These are phyloP conservation scores for Eulemur rubriventer DNA, from an alignment of 2,797 vertebrate species.

Conservation along the genomic window DNA sequence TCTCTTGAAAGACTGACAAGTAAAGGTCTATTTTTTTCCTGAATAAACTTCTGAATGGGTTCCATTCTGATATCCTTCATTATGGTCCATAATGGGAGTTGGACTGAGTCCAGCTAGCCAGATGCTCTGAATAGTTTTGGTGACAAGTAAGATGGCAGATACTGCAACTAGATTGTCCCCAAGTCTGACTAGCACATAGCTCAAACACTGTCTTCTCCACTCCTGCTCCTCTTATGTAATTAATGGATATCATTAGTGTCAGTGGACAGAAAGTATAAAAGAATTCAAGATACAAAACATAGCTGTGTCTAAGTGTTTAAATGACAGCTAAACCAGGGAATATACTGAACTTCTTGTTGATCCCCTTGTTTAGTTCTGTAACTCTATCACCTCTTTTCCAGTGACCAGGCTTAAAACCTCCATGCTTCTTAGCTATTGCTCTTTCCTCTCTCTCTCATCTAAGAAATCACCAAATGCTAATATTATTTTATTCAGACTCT, in stretches of 20 bases:
- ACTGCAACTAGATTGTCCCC: neutral
- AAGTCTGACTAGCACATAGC: neutral
- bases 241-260: neutral
- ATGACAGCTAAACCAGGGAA: neutral
- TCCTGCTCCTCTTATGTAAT: neutral
- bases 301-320: neutral
- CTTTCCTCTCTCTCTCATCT: neutral
- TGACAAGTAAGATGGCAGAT: slow-evolving; percentile 14
- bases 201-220: neutral
- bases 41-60: neutral
- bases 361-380: neutral
- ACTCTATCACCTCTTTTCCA: neutral
- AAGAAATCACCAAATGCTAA: slow-evolving; percentile 36
- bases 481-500: neutral
- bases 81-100: neutral
- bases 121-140: neutral
- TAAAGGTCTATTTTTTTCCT: slow-evolving; percentile 1
- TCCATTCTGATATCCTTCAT: neutral
- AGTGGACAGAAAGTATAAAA: neutral
- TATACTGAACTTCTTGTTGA: neutral
- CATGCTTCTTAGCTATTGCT: neutral
- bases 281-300: slow-evolving; percentile 41
- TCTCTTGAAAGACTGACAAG: slow-evolving; percentile 36
- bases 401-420: neutral
- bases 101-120: neutral